phyloP scores from a whole-genome alignment of 1,140 invertebrate genomes.

The Steinernema feltiae region DNA sequence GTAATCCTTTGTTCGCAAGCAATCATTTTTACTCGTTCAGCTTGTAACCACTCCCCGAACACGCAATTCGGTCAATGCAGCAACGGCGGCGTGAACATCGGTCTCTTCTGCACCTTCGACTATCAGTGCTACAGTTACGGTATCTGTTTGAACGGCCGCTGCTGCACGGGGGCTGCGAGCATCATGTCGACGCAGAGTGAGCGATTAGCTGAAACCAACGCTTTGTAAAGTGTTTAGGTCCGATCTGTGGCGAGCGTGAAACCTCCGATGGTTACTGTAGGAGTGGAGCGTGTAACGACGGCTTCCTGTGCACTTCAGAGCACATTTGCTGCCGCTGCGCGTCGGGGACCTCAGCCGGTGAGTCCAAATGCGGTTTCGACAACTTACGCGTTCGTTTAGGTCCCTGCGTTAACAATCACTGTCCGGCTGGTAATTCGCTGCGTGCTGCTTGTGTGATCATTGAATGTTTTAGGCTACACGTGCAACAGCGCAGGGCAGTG shows the following conservation, averaged over 20 bases:
- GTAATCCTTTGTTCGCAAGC: background rate
- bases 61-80: background rate
- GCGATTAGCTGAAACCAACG: background rate
- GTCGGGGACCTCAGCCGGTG: slow-evolving; percentile 33
- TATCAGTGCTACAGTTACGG: background rate
- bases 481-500: slow-evolving; percentile 38
- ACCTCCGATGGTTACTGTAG: background rate
- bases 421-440: no score
- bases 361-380: background rate
- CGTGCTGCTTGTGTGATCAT: no score
- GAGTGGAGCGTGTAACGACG: slow-evolving; percentile 27
- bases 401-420: slow-evolving; percentile 31
- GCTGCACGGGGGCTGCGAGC: background rate
- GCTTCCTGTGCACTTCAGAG: slow-evolving; percentile 33
- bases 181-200: background rate
- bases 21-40: background rate
- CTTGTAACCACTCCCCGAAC: background rate
- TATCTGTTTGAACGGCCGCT: background rate
- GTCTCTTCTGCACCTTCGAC: background rate
- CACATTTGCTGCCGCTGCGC: slow-evolving; percentile 35
- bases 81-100: background rate
- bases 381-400: slow-evolving; percentile 15
- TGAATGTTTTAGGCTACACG: slow-evolving; percentile 27
- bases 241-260: background rate
- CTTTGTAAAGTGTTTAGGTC: background rate